Percentiles rank a stretch among this genome's conserved stretches.
Conservation (phyloP, 2,888 invertebrate genomes). For the Automeris io region DNA sequence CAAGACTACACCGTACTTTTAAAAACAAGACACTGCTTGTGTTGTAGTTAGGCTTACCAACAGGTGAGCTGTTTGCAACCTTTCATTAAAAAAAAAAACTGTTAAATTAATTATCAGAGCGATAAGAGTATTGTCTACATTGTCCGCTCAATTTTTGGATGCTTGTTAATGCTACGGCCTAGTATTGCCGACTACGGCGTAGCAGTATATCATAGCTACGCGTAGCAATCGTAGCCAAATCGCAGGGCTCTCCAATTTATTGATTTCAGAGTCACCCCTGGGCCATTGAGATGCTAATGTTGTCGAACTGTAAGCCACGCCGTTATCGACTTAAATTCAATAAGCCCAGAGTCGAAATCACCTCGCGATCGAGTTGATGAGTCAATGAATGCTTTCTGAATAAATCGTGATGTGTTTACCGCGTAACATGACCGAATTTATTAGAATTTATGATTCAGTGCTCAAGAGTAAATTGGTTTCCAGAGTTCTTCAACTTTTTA, state of each 20-base stretch:
- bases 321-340: neutral
- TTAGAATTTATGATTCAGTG: constrained; percentile 20
- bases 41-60: too few species aligned
- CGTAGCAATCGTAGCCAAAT: constrained; percentile 18
- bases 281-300: constrained; percentile 37
- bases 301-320: constrained; percentile 11
- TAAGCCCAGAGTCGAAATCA: constrained; percentile 19
- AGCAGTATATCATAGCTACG: constrained; percentile 18
- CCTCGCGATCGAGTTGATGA: constrained; percentile 16
- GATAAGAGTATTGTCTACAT: too few species aligned
- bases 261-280: constrained; percentile 34
- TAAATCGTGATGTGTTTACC: constrained; percentile 16
- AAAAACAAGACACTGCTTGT: too few species aligned
- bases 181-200: constrained; percentile 25
- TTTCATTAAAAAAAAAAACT: too few species aligned
- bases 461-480: too few species aligned
- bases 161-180: neutral
- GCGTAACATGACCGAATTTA: constrained; percentile 23
- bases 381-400: constrained; percentile 26
- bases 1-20: too few species aligned
- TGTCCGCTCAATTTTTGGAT: too few species aligned
- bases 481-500: too few species aligned
- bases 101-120: too few species aligned
- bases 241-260: constrained; percentile 33
- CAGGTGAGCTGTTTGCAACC: too few species aligned